Evolutionary conservation across 2,797 vertebrate species (phyloP), one percentile per base, ranked within the genome.

Genomic region (Hydrolagus colliei): DNA sequence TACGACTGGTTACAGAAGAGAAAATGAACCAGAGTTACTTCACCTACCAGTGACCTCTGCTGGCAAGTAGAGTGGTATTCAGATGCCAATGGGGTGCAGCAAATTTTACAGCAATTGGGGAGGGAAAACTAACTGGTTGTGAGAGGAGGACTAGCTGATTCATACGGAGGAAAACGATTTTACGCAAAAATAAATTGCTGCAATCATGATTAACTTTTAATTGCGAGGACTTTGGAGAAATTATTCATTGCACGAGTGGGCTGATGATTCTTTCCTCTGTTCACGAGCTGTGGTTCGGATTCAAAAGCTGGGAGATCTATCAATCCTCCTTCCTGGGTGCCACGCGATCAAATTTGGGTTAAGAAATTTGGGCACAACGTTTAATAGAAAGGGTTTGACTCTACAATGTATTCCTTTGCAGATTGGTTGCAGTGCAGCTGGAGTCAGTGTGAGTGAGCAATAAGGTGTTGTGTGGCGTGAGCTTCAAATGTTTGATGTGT

Each of bases 401-500:
- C 0, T 67, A 22, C 62, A 14, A 22, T 82, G 5, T 32, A 8
- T 71, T 84, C 67, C 22, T 32, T 82, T 82, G 0, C 78, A 82
- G 78, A 82, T 82, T 71, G 63, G 79, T 84, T 71, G 63, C 65
- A 67, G 9, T 84, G 79, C 32, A 35, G 67, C 71, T 71, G 65
- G 79, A 67, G 65, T 7, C 79, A 84, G 79, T 71, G 79, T 84
- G 79, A 84, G 79, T 84, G 79, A 4, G 79, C 20, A 84, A 5
- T 63, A n/a, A 67, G 63, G 2, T 12, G 65, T 11, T 20, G 20
- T 41, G 14, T 84, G 79, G 63, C 41, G 78, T 84, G 79, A 32
- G 63, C 20, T 82, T 41, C 9, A 20, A 10, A 18, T 68, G 2
- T 9, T 82, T 82, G 9, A 10, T 67, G 27, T 63, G 20, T 35